Percentiles rank a stretch among this genome's conserved stretches.
These are phyloP conservation scores for Poecilia velifera DNA, from an alignment of 2,797 vertebrate genomes.

Conservation along the genomic window DNA sequence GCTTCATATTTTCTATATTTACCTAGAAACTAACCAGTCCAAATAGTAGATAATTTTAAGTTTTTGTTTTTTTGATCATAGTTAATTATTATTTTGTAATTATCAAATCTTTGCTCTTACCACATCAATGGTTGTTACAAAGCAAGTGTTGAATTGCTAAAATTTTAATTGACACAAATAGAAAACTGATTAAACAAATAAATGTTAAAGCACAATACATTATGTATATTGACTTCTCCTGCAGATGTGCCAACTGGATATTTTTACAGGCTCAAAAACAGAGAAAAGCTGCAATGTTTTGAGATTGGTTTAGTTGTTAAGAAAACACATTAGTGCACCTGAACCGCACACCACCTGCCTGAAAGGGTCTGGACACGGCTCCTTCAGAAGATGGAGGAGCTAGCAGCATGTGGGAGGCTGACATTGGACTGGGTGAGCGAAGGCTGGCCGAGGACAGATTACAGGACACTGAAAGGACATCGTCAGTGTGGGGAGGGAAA, in stretches of 20 bases:
- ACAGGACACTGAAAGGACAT: constrained; percentile 18
- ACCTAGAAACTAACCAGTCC: not conserved
- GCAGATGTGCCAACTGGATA: accelerated
- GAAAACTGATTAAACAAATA: not conserved
- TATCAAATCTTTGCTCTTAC: not conserved
- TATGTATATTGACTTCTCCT: not conserved
- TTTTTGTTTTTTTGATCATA: not conserved
- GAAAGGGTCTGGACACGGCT: constrained; percentile 43
- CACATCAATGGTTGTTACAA: not conserved
- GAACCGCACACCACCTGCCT: constrained; percentile 65
- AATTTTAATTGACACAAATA: not conserved
- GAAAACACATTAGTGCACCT: constrained; percentile 11
- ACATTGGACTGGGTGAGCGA: constrained; percentile 19
- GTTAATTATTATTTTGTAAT: not conserved
- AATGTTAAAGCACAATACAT: not conserved
- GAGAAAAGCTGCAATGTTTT: constrained; percentile 35
- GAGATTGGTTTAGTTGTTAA: constrained; percentile 21
- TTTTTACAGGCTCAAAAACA: not conserved
- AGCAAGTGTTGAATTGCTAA: not conserved
- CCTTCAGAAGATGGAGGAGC: constrained; percentile 34
- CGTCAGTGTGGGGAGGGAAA: constrained; percentile 27
- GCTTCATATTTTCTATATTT: not conserved
- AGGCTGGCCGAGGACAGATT: constrained; percentile 20
- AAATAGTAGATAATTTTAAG: not conserved
- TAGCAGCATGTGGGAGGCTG: constrained; percentile 26